Conservation (phyloP, 2,888 invertebrate species). For the Ernsta delagoae region DNA sequence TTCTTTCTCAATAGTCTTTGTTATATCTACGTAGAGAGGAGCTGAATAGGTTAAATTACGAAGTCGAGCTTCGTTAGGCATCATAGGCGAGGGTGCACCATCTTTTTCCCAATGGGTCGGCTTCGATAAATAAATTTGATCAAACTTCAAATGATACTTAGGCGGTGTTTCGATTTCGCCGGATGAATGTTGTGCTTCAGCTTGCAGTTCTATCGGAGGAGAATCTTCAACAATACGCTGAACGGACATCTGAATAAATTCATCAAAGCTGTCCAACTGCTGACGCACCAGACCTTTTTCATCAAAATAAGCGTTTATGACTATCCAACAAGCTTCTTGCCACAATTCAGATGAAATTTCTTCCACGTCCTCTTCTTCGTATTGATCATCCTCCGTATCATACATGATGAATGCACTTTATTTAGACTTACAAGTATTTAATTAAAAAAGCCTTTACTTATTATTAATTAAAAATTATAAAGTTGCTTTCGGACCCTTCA, state of each 20-base stretch:
- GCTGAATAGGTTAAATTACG: slow-evolving; percentile 99
- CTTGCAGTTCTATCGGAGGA: slow-evolving; percentile 98
- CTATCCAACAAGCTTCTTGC: slow-evolving; percentile 99
- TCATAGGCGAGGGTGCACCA: slow-evolving; percentile 99
- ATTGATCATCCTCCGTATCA: slow-evolving; percentile 84
- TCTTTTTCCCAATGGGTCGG: slow-evolving; percentile 99
- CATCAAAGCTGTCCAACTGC: slow-evolving; percentile 99
- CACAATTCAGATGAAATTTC: slow-evolving; percentile 99
- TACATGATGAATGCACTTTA: slow-evolving; percentile 59
- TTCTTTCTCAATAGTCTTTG: slow-evolving; percentile 97
- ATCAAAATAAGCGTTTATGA: slow-evolving; percentile 99
- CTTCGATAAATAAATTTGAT: slow-evolving; percentile 99
- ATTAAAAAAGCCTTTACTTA: background rate
- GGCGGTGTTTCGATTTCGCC: slow-evolving; percentile 97
- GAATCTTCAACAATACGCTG: slow-evolving; percentile 99
- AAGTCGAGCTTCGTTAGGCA: slow-evolving; percentile 99
- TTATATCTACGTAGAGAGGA: slow-evolving; percentile 99
- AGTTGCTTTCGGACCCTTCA: too few relatives aligned
- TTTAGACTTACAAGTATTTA: background rate
- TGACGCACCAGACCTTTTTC: slow-evolving; percentile 99
- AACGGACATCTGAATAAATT: slow-evolving; percentile 99
- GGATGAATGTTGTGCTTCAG: slow-evolving; percentile 98
- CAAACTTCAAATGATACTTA: slow-evolving; percentile 97
- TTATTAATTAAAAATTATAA: background rate
- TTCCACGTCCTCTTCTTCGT: slow-evolving; percentile 95